Conservation (phyloP, 2,113 vertebrate genomes). For the Choloepus hoffmanni region DNA sequence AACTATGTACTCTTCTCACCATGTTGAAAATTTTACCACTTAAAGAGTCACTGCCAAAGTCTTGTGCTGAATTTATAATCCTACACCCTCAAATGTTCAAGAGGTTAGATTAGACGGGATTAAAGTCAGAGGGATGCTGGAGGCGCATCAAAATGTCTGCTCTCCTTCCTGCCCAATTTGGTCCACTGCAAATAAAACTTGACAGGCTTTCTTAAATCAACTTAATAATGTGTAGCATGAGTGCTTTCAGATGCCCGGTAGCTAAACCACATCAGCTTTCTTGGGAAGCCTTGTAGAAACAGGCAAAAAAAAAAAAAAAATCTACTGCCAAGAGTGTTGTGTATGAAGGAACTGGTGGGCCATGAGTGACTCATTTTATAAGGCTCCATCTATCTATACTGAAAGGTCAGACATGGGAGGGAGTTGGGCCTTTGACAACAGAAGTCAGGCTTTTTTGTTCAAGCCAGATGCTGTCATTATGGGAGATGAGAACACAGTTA, state of each 20-base stretch:
- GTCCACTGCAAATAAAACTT: constrained; percentile 59
- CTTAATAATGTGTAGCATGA: constrained; percentile 42
- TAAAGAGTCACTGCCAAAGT: background rate
- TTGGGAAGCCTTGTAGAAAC: constrained; percentile 48
- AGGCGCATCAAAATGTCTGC: constrained; percentile 65
- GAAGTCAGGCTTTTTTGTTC: background rate
- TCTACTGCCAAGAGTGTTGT: constrained; percentile 26
- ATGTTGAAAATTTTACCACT: background rate
- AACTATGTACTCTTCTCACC: background rate
- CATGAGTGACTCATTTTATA: constrained; percentile 49
- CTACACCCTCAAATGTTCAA: background rate
- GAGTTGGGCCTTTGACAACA: background rate
- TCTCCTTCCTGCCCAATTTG: constrained; percentile 66
- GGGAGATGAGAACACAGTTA: constrained; percentile 55
- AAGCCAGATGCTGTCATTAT: constrained; percentile 51
- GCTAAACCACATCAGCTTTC: constrained; percentile 62
- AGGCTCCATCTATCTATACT: background rate
- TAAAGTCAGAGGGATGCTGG: constrained; percentile 26
- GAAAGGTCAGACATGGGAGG: background rate
- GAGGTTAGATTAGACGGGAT: constrained; percentile 63
- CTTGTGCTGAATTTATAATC: constrained; percentile 33
- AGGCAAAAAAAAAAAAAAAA: background rate
- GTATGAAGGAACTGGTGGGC: constrained; percentile 12
- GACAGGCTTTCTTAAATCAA: constrained; percentile 68
- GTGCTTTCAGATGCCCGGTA: constrained; percentile 60